Percentiles rank a stretch among this genome's conserved stretches.
These are phyloP conservation scores for Rhabdophis nuchalis DNA, from an alignment of 2,797 vertebrate species.

Conservation along the genomic window DNA sequence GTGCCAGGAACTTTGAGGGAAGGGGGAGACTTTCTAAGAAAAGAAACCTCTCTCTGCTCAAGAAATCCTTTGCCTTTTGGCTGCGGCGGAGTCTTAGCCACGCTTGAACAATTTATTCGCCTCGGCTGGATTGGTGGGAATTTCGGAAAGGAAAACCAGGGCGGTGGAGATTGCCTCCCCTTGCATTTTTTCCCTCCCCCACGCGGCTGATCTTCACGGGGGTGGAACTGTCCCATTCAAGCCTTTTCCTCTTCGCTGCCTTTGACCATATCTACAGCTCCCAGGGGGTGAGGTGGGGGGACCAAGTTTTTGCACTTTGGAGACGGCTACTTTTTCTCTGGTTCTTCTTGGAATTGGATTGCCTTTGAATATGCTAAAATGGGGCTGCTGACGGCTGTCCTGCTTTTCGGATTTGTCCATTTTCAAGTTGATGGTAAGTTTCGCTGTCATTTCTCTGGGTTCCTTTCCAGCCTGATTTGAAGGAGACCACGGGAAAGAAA, in stretches of 20 bases:
- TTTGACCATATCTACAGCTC: constrained; percentile 69
- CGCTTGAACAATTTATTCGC: constrained; percentile 61
- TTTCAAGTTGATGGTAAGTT: constrained; percentile 90
- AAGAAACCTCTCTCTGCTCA: constrained; percentile 59
- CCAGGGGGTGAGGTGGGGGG: constrained; percentile 55
- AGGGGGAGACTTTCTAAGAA: constrained; percentile 69
- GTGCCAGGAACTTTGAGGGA: constrained; percentile 70
- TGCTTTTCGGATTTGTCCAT: constrained; percentile 90
- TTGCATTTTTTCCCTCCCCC: constrained; percentile 9
- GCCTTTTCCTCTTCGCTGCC: constrained; percentile 71
- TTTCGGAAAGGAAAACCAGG: constrained; percentile 60
- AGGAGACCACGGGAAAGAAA: constrained; percentile 48
- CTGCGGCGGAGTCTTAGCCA: constrained; percentile 63
- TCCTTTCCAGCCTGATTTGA: constrained; percentile 45
- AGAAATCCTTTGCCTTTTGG: constrained; percentile 68
- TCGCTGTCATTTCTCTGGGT: constrained; percentile 25
- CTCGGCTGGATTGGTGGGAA: constrained; percentile 63
- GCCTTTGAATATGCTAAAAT: constrained; percentile 92
- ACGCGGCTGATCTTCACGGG: constrained; percentile 57
- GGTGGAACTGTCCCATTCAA: constrained; percentile 63
- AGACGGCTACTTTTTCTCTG: constrained; percentile 31
- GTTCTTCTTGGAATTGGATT: constrained; percentile 79
- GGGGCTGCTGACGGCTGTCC: constrained; percentile 88
- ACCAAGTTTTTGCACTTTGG: constrained; percentile 68
- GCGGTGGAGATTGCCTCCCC: constrained; percentile 40